Percentiles rank a stretch among this genome's conserved stretches.
These are phyloP conservation scores for Baccha elongata DNA, from an alignment of 2,888 invertebrate genomes.

Conservation along the genomic window DNA sequence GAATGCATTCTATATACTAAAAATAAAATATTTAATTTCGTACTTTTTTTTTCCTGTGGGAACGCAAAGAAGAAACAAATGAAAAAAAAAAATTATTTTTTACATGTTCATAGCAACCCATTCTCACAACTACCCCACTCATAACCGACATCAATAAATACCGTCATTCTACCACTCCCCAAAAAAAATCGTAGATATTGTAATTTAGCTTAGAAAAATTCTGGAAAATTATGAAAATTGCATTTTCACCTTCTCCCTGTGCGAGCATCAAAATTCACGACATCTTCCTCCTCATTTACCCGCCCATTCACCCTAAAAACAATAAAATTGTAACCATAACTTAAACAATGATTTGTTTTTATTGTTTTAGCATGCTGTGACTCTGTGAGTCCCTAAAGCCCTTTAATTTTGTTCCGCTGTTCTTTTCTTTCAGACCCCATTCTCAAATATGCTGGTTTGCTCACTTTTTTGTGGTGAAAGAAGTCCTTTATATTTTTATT, in stretches of 20 bases:
- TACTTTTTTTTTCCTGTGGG: no score
- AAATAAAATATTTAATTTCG: no score
- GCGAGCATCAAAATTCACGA: conserved; percentile 26
- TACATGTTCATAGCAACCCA: no score
- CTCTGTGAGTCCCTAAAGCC: conserved; percentile 69
- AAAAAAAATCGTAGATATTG: not conserved
- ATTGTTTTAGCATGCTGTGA: conserved; percentile 73
- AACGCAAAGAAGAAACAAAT: no score
- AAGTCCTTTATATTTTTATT: conserved; percentile 70
- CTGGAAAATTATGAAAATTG: conserved; percentile 66
- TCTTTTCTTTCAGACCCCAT: conserved; percentile 51
- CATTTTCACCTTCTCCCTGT: conserved; percentile 63
- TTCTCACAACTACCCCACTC: no score
- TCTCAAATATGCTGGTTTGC: conserved; percentile 6
- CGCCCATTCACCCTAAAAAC: conserved; percentile 69
- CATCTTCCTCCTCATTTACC: conserved; percentile 31
- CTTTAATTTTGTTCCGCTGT: conserved; percentile 71
- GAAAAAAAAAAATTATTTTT: no score
- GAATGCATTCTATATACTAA: no score
- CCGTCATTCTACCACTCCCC: not conserved
- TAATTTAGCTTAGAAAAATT: conserved; percentile 32
- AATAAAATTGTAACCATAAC: conserved; percentile 73
- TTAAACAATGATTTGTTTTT: conserved; percentile 74
- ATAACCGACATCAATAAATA: not conserved
- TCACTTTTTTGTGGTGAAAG: conserved; percentile 42